phyloP scores from a whole-genome alignment of 92 coral and sea anemone genomes.

The Diadumene lineata region DNA sequence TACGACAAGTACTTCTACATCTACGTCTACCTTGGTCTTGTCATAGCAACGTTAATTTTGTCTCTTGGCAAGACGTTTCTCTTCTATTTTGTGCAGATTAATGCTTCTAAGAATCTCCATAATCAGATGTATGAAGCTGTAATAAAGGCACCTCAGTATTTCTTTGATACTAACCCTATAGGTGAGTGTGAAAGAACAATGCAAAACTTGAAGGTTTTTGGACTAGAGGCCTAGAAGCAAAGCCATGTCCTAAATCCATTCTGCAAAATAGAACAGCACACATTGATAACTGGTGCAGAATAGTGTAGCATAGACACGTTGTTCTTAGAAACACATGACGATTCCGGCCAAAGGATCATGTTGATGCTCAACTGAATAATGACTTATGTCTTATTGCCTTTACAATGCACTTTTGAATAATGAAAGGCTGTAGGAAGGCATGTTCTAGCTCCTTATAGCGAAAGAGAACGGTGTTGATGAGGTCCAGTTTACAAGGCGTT shows the following conservation, averaged over 20 bases:
- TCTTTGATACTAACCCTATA: conserved; percentile 91
- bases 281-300: too few species aligned
- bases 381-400: too few species aligned
- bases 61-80: conserved; percentile 60
- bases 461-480: too few species aligned
- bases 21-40: conserved; percentile 71
- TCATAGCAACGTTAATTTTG: conserved; percentile 44
- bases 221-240: neutral
- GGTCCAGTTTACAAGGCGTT: too few species aligned
- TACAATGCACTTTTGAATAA: too few species aligned
- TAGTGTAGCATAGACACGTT: too few species aligned
- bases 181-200: conserved; percentile 33
- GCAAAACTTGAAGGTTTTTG: neutral
- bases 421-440: too few species aligned
- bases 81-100: conserved; percentile 63
- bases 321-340: too few species aligned
- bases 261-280: too few species aligned
- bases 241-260: neutral
- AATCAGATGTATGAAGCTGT: conserved; percentile 78
- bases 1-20: conserved; percentile 52
- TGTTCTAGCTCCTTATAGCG: too few species aligned
- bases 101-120: conserved; percentile 70
- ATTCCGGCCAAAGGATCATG: too few species aligned
- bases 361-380: too few species aligned
- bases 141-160: conserved; percentile 75